A percentile compares a stretch with the other conserved stretches of the same genome.
Evolutionary conservation across 2,888 invertebrate species (phyloP).

Genomic region (Pantelozetes paolii): DNA sequence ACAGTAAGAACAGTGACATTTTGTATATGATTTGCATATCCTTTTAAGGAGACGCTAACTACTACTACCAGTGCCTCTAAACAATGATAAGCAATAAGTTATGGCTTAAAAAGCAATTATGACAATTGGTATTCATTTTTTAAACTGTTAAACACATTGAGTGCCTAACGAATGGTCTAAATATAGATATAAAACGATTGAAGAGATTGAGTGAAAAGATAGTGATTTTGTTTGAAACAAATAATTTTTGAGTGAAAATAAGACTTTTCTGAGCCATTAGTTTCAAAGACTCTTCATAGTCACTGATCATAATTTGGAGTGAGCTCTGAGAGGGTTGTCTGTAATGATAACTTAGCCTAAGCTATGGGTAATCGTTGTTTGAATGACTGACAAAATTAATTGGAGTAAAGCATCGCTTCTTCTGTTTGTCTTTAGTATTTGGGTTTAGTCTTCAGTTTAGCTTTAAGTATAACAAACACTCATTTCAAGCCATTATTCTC

Average conservation of each 20-base stretch:
- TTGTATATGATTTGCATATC: constrained; percentile 22
- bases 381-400: constrained; percentile 25
- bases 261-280: neutral
- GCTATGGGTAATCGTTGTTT: constrained; percentile 16
- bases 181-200: constrained; percentile 28
- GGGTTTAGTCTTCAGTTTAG: neutral
- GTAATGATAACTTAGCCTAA: neutral
- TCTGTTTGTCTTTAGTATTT: neutral
- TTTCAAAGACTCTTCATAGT: too few species aligned
- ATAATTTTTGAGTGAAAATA: constrained; percentile 21
- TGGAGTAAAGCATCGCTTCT: neutral
- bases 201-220: constrained; percentile 19
- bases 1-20: neutral
- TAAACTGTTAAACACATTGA: constrained; percentile 8
- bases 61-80: neutral
- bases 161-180: constrained; percentile 10
- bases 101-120: constrained; percentile 13
- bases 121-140: constrained; percentile 27
- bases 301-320: neutral
- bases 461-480: too few species aligned
- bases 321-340: neutral
- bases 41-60: neutral
- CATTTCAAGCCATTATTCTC: too few species aligned
- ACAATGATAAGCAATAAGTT: constrained; percentile 5
- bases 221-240: constrained; percentile 5